These are phyloP conservation scores for Smittia aterrima DNA, from an alignment of 2,888 invertebrate species.

Conservation along the genomic window DNA sequence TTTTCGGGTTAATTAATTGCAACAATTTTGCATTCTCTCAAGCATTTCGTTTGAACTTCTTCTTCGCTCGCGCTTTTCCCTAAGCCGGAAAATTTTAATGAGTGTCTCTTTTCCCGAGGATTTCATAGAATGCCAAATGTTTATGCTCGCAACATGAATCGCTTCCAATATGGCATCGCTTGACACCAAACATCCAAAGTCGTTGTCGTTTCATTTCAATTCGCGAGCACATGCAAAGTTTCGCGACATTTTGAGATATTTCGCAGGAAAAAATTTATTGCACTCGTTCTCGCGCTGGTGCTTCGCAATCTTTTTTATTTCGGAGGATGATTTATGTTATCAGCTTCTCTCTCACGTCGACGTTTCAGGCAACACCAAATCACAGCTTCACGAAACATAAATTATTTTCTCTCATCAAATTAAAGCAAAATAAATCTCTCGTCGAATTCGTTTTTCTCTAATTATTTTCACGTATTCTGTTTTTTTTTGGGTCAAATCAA, in stretches of 20 bases:
- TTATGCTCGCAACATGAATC: not conserved
- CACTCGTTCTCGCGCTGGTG: not conserved
- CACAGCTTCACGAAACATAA: not conserved
- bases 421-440: conserved; percentile 26
- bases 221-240: conserved; percentile 26
- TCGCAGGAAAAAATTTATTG: not conserved
- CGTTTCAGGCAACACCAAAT: not conserved
- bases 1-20: conserved; percentile 42
- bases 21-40: conserved; percentile 38
- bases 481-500: conserved; percentile 32
- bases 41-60: conserved; percentile 39
- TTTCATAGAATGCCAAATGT: not conserved
- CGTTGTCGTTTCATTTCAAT: not conserved
- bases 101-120: conserved; percentile 9
- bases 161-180: not conserved
- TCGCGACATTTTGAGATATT: conserved; percentile 1
- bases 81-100: conserved; percentile 42
- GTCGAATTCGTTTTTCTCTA: not conserved
- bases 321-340: not conserved
- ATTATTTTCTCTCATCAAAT: conserved; percentile 16
- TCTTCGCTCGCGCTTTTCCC: not conserved
- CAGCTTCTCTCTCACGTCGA: not conserved
- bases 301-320: not conserved
- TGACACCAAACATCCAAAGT: not conserved
- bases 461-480: not conserved